Base-by-base conservation (phyloP, 1,140 invertebrate genomes). In the Potamilus streckersoni region DNA sequence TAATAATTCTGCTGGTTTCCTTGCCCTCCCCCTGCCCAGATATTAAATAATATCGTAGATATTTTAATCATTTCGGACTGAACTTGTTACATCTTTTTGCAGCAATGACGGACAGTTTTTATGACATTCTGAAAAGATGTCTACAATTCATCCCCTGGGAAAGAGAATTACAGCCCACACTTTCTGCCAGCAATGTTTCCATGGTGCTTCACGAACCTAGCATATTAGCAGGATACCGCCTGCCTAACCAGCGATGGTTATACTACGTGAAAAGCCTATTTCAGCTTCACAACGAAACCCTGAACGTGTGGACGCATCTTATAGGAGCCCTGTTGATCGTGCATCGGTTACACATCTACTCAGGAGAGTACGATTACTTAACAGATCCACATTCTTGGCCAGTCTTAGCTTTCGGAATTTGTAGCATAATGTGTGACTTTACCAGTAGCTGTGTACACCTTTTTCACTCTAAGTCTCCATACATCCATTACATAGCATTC, bases 221-320 rank as follows among this genome's bases (percentile, higher is more conserved):
- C 63, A 86, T 89, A 19, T 67, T 83, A 14, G 78, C 74, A 27
- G 87, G 88, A 23, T 90, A 88, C 76, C 82, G 89, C 38, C 78
- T 78, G 27, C 72, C 80, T 1, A 64, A 86, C 65, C 80, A 84
- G 65, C 78, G 83, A 19, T 89, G 86, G 85, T 69, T 67, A 11
- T 89, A 88, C 71, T 90, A 89, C 75, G 38, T 89, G 1, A 65
- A 70, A 38, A 89, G 86, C 64, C 73, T 88, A 8, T 86, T 88
- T 61, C 86, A 87, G 69, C 80, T 89, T 59, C 88, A 90, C 80
- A 90, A 90, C 76, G 89, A 90, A 75, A 84, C 86, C 0, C 70
- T 89, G 19, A 90, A 90, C 65, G 84, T 89, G 23, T 90, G 89
- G 89, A 86, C 84, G 16, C 89, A 90, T 77, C 59, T 86, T 14